Base-by-base conservation (phyloP, 2,113 vertebrate genomes). In the Ramphastos sulfuratus region DNA sequence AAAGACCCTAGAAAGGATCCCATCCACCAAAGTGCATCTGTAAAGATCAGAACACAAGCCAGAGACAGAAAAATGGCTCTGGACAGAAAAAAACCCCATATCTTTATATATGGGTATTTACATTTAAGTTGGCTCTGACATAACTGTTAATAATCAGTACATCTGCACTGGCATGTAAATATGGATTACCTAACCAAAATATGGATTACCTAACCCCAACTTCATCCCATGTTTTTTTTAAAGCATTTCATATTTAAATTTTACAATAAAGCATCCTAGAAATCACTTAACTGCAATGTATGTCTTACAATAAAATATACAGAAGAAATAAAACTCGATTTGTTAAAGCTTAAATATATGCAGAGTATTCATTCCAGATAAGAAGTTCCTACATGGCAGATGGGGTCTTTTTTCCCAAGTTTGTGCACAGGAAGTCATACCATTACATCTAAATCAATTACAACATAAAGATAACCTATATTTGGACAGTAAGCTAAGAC, bases 391-490 rank as follows among this genome's bases (percentile, higher is more conserved):
- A 50, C 35, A 65, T 82, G 85, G 93, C 84, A 97, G 91, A 95
- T 91, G 92, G 95, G 33, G 83, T 95, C 46, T 69, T 92, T 95
- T 96, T 92, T 72, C 73, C 85, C 85, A 92, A 56, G 76, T 52
- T 79, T 55, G 67, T 44, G 46, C 25, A 82, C 3, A 75, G 25
- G 8, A 72, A 60, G 64, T 67, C 42, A 95, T 84, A 90, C 42
- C 37, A 27, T 60, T 58, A 75, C 10, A 88, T n/a, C 50, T 9
- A 89, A 63, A 58, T 39, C 12, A 80, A 44, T 84, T 58, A 56
- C 14, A 91, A 46, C n/a, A 65, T 30, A 85, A 94, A 74, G 89
- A 84, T 60, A 81, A 66, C 70, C 75, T 60, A 10, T 37, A 15
- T 31, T 50, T n/a, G 13, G 6, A 37, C 55, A 50, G 19, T n/a